A percentile compares a stretch with the other conserved stretches of the same genome.
Conservation (phyloP, 2,113 vertebrate species). For the Jaculus jaculus region DNA sequence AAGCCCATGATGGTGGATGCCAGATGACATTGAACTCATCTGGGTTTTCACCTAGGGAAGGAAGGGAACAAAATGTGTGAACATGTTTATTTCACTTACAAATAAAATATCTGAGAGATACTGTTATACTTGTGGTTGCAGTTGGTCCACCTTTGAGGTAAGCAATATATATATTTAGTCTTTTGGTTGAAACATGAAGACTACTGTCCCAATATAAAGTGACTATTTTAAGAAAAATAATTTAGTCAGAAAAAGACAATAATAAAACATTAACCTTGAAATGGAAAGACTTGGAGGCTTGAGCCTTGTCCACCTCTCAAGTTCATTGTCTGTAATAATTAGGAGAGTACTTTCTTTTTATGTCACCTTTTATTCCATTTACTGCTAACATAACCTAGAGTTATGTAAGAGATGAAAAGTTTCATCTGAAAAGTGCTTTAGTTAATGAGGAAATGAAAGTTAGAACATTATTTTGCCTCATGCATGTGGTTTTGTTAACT, state of each 20-base stretch:
- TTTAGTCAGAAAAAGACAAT: neutral
- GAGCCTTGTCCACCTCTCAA: neutral
- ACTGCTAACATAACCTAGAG: neutral
- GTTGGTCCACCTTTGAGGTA: too few species aligned
- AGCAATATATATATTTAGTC: too few species aligned
- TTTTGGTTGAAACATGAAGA: too few species aligned
- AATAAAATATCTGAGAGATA: too few species aligned
- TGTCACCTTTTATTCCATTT: neutral
- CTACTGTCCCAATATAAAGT: too few species aligned
- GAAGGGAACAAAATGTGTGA: too few species aligned
- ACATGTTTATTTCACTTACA: too few species aligned
- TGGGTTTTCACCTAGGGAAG: too few species aligned
- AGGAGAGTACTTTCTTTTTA: neutral
- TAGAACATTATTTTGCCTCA: neutral
- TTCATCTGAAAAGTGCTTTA: constrained; percentile 22
- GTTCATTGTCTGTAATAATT: neutral
- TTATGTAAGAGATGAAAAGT: neutral
- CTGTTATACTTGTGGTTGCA: too few species aligned
- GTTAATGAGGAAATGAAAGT: constrained; percentile 4
- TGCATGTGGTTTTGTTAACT: neutral
- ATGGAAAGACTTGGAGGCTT: neutral
- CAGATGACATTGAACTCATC: too few species aligned
- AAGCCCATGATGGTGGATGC: too few species aligned
- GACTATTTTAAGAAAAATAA: neutral
- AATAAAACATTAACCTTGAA: neutral